A percentile compares a stretch with the other conserved stretches of the same genome.
Conservation (phyloP, 1,140 invertebrate genomes). For the Megalopta genalis region DNA sequence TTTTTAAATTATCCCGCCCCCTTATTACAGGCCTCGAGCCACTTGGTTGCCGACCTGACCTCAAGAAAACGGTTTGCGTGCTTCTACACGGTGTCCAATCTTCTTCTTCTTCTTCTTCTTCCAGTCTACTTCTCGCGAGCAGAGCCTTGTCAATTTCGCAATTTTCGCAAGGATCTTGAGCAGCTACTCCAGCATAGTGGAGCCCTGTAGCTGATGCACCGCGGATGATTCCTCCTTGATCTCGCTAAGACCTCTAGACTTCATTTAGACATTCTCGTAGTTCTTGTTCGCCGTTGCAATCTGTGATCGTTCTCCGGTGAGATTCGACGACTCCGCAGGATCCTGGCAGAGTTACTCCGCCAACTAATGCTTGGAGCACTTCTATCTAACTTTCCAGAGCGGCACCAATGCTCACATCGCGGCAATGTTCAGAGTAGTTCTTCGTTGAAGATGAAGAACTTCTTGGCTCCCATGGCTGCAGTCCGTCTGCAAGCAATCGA, state of each 20-base stretch:
- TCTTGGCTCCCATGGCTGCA: constrained; percentile 62
- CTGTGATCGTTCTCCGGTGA: too few relatives aligned
- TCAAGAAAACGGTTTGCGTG: not conserved
- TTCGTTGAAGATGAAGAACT: constrained; percentile 68
- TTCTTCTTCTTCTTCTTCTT: not conserved
- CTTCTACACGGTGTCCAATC: not conserved
- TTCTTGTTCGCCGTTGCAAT: too few relatives aligned
- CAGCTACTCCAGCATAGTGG: too few relatives aligned
- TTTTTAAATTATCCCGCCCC: constrained; percentile 41
- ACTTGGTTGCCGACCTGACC: not conserved
- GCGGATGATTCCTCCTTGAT: too few relatives aligned
- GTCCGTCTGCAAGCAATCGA: constrained; percentile 43
- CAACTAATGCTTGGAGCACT: not conserved
- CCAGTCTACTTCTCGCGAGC: too few relatives aligned
- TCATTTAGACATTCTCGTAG: too few relatives aligned
- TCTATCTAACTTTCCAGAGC: not conserved
- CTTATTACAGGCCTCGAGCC: not conserved
- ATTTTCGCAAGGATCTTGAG: too few relatives aligned
- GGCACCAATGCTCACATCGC: not conserved
- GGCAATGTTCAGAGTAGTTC: constrained; percentile 56
- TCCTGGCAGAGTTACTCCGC: too few relatives aligned
- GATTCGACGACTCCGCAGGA: too few relatives aligned
- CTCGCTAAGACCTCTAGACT: too few relatives aligned
- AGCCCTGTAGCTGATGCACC: too few relatives aligned
- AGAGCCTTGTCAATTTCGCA: too few relatives aligned